A percentile compares a stretch with the other conserved stretches of the same genome.
Evolutionary conservation across 2,888 invertebrate species (phyloP).

Genomic region (Eudasyphora cyanicolor): DNA sequence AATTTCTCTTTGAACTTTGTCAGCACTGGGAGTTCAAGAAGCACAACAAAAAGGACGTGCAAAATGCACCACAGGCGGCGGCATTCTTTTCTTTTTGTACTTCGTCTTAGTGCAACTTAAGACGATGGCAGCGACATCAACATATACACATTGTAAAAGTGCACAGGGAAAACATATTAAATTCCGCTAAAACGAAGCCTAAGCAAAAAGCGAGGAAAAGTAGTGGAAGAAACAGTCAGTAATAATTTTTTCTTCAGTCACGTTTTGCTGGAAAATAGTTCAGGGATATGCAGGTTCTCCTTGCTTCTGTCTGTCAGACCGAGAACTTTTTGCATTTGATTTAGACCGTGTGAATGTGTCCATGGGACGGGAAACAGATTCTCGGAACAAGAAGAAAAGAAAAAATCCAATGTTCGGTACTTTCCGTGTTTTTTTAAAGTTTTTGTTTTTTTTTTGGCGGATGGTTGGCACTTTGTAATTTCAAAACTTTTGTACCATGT

Average conservation of each 20-base stretch:
- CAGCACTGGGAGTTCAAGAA: neutral
- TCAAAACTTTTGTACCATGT: no score
- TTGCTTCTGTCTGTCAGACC: neutral
- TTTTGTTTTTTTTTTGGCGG: constrained; percentile 1
- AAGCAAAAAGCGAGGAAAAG: no score
- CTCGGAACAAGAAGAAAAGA: neutral
- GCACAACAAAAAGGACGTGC: neutral
- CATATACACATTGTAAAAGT: neutral
- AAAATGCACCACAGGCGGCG: neutral
- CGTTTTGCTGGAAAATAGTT: neutral
- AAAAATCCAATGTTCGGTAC: neutral
- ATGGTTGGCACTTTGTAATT: no score
- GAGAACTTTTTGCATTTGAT: neutral
- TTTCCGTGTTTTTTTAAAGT: no score
- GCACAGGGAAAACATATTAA: neutral
- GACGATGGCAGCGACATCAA: neutral
- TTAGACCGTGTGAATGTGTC: neutral
- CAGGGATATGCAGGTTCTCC: neutral
- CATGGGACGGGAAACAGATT: neutral
- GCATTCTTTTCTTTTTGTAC: neutral
- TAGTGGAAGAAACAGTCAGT: neutral
- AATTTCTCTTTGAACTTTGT: neutral
- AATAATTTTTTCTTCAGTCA: neutral
- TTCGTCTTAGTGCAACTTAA: neutral
- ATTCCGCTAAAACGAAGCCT: no score